phyloP scores from a whole-genome alignment of 23 tunicate genomes.

The Ciona savignyi region DNA sequence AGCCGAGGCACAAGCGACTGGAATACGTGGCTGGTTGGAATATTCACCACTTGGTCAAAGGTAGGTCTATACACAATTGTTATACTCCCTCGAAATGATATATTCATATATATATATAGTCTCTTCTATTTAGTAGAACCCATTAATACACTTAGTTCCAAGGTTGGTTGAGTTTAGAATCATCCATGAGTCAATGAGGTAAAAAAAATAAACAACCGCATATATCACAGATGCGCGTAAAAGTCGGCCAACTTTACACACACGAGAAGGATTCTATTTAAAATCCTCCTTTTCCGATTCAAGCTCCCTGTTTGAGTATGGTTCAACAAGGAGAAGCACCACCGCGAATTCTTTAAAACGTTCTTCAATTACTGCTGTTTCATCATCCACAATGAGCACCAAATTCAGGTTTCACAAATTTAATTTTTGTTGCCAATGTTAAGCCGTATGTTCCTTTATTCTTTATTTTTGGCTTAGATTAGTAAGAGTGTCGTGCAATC shows the following conservation, averaged over 20 bases:
- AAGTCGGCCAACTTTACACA: conserved; percentile 61
- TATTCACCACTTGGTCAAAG: conserved; percentile 76
- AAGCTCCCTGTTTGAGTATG: conserved; percentile 24
- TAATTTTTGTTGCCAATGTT: too few relatives aligned
- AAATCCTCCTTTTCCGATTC: conserved; percentile 54
- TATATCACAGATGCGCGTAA: conserved; percentile 61
- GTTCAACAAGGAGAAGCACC: conserved; percentile 17
- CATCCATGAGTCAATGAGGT: too few relatives aligned
- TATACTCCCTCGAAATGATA: too few relatives aligned
- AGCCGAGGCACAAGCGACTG: conserved; percentile 61
- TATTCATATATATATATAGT: too few relatives aligned
- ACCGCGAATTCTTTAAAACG: conserved; percentile 52
- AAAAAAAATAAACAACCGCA: too few relatives aligned
- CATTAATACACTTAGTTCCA: too few relatives aligned
- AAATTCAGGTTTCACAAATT: background rate
- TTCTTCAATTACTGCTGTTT: conserved; percentile 44
- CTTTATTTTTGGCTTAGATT: too few relatives aligned
- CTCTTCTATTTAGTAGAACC: too few relatives aligned
- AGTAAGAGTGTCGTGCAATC: too few relatives aligned
- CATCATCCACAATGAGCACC: background rate
- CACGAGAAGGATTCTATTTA: conserved; percentile 67
- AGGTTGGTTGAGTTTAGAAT: too few relatives aligned
- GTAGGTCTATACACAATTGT: too few relatives aligned
- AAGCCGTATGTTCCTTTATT: background rate
- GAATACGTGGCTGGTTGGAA: conserved; percentile 79